Evolutionary conservation across 2,888 invertebrate genomes (phyloP), one percentile per base, ranked within the genome.

Genomic region (Melanargia galathea): DNA sequence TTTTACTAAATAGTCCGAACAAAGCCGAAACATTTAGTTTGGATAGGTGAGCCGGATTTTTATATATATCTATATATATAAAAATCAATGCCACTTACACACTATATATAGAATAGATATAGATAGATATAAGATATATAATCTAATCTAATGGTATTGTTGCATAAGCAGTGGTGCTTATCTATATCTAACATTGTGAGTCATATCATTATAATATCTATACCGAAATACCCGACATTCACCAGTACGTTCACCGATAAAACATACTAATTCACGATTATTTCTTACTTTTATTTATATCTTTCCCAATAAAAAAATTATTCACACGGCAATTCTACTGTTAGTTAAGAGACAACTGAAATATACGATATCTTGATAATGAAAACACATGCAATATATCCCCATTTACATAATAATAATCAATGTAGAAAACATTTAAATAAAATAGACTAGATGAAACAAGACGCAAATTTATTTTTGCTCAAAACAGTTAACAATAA

Each of bases 271-370:
- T 30, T 52, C 35, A 22, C 6, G 20, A 35, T 30, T 35, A 18
- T 35, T 18, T 20, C 6, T 18, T 6, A 26, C 5, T 10, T 51
- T 30, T 16, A 51, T 2, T 10, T 18, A 18, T 52, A 52, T 33
- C 33, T 30, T 7, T 33, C 33, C 18, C 33, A 16, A 33, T 35
- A 35, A 35, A 52, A 13, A 52, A 35, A 3, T 20, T 35, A 20
- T 33, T 52, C 18, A 20, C 20, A 33, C 16, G 16, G 16, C 49
- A 2, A 11, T 33, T 38, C 38, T 52, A 13, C 5, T 18, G 33
- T 51, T 48, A 48, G n/a, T 59, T 40, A 56, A 40, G 16, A 24
- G 48, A 22, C 20, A 51, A 49, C n/a, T 52, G 13, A 8, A 51
- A 40, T 22, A 51, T 16, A 13, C 18, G n/a, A n/a, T 35, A 48